Conservation (phyloP, 2,113 vertebrate genomes). For the Saguinus imperator region DNA sequence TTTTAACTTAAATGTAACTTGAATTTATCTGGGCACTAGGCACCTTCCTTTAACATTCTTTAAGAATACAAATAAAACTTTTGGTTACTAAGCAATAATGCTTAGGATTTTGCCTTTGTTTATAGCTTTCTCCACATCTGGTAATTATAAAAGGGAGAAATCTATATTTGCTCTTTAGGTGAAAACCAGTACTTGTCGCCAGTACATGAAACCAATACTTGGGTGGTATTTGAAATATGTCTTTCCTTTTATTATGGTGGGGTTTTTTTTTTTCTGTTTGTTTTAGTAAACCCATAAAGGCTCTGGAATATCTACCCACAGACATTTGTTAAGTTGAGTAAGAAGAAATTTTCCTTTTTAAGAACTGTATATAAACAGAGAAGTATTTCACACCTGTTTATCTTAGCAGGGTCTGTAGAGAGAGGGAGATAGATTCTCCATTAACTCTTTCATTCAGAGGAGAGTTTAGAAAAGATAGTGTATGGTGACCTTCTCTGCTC, state of each 20-base stretch:
- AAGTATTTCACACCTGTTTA: conserved; percentile 79
- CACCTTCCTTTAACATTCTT: background rate
- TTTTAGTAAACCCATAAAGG: conserved; percentile 58
- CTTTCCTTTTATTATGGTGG: conserved; percentile 16
- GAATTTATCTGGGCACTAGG: background rate
- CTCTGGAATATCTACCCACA: conserved; percentile 71
- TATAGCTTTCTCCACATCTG: conserved; percentile 13
- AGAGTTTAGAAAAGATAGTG: background rate
- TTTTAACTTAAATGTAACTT: conserved; percentile 45
- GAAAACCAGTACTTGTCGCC: background rate
- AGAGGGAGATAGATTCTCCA: background rate
- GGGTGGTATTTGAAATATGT: background rate
- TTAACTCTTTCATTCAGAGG: conserved; percentile 66
- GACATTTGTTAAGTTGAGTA: conserved; percentile 72
- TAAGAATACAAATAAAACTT: background rate
- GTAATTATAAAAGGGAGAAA: background rate
- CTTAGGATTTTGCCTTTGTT: conserved; percentile 42
- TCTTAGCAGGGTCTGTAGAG: conserved; percentile 74
- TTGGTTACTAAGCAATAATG: background rate
- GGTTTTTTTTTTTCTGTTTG: background rate
- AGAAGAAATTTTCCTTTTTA: conserved; percentile 80
- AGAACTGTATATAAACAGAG: conserved; percentile 76
- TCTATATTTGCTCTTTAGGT: background rate
- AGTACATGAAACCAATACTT: background rate
- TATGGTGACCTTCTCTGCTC: background rate